Evolutionary conservation across 2,113 vertebrate species (phyloP).

Genomic region (Piaya cayana): DNA sequence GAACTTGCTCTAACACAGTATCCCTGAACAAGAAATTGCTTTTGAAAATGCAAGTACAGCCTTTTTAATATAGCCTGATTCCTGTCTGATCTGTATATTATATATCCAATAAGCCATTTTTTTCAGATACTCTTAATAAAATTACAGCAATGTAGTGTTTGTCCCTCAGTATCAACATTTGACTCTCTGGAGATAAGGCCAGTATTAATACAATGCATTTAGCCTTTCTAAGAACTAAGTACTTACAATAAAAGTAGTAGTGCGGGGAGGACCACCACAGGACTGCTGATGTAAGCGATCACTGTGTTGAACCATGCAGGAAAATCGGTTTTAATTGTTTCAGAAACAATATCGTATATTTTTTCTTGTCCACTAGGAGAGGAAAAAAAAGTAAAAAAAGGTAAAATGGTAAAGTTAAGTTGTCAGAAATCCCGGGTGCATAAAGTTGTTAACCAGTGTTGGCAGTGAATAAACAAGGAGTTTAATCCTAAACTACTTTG

Average conservation of each 20-base stretch:
- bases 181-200: not conserved
- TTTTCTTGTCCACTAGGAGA: conserved; percentile 91
- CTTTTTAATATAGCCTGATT: not conserved
- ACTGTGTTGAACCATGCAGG: conserved; percentile 89
- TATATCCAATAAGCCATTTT: not conserved
- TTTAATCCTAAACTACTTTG: not conserved
- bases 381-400: not conserved
- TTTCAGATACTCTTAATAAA: not conserved
- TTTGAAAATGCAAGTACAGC: not conserved
- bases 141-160: not conserved
- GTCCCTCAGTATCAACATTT: not conserved
- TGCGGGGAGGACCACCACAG: conserved; percentile 90
- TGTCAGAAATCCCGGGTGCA: not conserved
- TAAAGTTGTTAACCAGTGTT: not conserved
- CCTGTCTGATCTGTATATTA: not conserved
- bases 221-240: not conserved
- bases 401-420: not conserved
- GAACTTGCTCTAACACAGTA: not conserved
- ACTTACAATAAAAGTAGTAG: conserved; percentile 93
- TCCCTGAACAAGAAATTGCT: not conserved
- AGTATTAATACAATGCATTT: not conserved
- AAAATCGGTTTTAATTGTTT: conserved; percentile 89
- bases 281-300: conserved; percentile 91
- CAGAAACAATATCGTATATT: conserved; percentile 96
- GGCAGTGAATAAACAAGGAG: not conserved